Evolutionary conservation across 2,113 vertebrate species (phyloP).

Genomic region (Centropus bengalensis): DNA sequence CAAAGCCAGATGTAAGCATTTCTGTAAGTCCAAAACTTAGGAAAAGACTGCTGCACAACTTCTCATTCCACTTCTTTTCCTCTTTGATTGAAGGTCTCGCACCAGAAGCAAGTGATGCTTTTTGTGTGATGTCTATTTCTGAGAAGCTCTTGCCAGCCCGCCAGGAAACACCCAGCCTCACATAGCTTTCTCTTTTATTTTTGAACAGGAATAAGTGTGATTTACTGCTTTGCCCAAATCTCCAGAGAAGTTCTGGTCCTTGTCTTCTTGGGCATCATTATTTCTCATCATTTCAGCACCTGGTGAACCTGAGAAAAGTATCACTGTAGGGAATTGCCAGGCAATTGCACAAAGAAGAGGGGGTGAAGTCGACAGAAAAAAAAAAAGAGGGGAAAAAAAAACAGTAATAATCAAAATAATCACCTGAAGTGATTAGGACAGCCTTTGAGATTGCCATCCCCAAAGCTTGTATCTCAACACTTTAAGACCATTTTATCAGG

Average conservation of each 20-base stretch:
- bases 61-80: background rate
- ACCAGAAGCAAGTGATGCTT: background rate
- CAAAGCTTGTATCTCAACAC: background rate
- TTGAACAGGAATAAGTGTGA: background rate
- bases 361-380: background rate
- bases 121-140: background rate
- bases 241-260: background rate
- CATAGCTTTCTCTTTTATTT: background rate
- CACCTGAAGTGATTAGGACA: background rate
- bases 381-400: background rate
- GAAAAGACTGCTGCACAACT: background rate
- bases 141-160: background rate
- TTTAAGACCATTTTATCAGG: background rate
- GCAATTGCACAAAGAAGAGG: background rate
- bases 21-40: background rate
- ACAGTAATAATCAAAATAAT: background rate
- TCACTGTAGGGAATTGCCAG: background rate
- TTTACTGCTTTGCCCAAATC: background rate
- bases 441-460: background rate
- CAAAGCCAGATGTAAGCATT: background rate
- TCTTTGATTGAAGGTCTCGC: background rate
- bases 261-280: background rate
- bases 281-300: background rate
- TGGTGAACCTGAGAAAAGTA: background rate
- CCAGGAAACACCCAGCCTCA: background rate